Evolutionary conservation across 2,113 vertebrate species (phyloP), one percentile per base, ranked within the genome.

Genomic region (Nanorana parkeri): DNA sequence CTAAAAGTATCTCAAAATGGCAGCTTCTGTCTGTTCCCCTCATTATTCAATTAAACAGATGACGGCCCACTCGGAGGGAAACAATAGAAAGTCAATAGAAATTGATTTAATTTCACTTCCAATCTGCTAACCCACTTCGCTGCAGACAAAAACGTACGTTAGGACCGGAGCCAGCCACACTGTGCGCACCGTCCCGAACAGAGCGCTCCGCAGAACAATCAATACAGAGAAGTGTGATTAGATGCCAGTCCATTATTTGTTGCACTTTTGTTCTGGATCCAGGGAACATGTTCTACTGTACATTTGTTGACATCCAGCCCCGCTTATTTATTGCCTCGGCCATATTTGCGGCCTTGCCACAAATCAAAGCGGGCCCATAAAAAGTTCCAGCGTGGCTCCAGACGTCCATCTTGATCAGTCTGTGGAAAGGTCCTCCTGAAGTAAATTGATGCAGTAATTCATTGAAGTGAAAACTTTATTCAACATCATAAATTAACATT

Each of bases 91-190:
- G 78, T 84, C 23, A 11, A 74, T 87, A 85, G 51, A 89, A 91
- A 91, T 87, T 88, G 88, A 92, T 90, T 89, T 86, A 77, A 90
- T 86, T 91, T 91, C 87, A 87, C 88, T 90, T 92, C 85, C 85
- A 87, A 90, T 93, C 89, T 87, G 83, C 76, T 91, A 87, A 85
- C 88, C 89, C 81, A 84, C 84, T 87, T 90, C 88, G 87, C 83
- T 85, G 85, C 86, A 69, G 84, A 85, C 88, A 74, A 85, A 86
- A 85, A 85, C 84, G 65, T 87, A 89, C 87, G 72, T 86, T 78
- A 83, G 88, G 84, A 88, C 86, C 81, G 77, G 84, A 29, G 78
- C 68, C 78, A 81, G 56, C 17, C 29, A 17, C 55, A 66, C 29
- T 81, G 54, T 61, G 68, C 58, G 68, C 78, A 81, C 36, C 1